Evolutionary conservation across 2,888 invertebrate genomes (phyloP).

Genomic region (Vesta saturnalis): DNA sequence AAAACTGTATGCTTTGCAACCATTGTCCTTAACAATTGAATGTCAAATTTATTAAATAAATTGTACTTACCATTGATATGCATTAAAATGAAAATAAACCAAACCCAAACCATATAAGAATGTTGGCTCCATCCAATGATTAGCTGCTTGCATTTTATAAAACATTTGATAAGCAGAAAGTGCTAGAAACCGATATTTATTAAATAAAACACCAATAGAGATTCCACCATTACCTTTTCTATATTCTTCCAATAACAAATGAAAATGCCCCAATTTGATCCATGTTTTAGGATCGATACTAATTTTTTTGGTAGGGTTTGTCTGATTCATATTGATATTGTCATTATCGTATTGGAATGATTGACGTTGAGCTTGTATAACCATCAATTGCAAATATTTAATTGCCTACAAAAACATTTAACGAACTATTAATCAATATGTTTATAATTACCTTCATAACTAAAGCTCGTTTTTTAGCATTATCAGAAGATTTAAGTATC

Average conservation of each 20-base stretch:
- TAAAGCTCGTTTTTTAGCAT: slow-evolving; percentile 81
- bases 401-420: slow-evolving; percentile 69
- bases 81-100: slow-evolving; percentile 96
- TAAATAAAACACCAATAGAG: background rate
- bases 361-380: slow-evolving; percentile 78
- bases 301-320: slow-evolving; percentile 67
- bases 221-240: slow-evolving; percentile 78
- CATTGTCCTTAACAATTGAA: no score
- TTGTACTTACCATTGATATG: slow-evolving; percentile 90
- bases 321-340: slow-evolving; percentile 52
- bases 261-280: slow-evolving; percentile 95
- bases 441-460: slow-evolving; percentile 72
- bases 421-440: background rate
- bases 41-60: background rate
- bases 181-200: slow-evolving; percentile 70
- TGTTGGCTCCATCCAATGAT: slow-evolving; percentile 87
- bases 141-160: slow-evolving; percentile 77
- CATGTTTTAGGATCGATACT: slow-evolving; percentile 90
- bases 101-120: slow-evolving; percentile 95
- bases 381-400: slow-evolving; percentile 85
- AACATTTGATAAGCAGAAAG: slow-evolving; percentile 98
- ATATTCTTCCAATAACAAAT: slow-evolving; percentile 92
- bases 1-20: no score
- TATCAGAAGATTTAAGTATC: slow-evolving; percentile 82
- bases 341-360: slow-evolving; percentile 55